Base-by-base conservation (phyloP, 2,888 invertebrate species). In the Drosophila pseudotakahashii region DNA sequence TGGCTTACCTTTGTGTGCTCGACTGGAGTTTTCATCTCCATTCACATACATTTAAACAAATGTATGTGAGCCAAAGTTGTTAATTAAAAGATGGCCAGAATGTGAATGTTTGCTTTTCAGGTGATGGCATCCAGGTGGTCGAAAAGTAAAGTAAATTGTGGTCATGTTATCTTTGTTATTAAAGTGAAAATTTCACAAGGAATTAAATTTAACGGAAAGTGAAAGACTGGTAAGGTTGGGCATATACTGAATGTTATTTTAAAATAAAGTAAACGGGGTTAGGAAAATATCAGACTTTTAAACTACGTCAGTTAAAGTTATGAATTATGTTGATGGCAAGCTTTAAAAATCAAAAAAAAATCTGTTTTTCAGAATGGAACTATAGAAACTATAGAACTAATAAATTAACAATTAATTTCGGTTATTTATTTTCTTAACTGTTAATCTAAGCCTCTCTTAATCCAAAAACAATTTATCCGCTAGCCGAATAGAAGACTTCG, bases 61-160 rank as follows among this genome's bases (percentile, higher is more conserved):
- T 7, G 13, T 13, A 45, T 37, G 52, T 57, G 26, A 39, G 36
- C 41, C 63, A 66, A 76, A 86, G 64, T 76, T 83, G 70, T 86
- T 81, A 80, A 86, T 81, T 83, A 81, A 86, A 68, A 75, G 61
- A 61, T 73, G 78, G 26, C 78, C 58, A 59, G 58, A 59, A 73
- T 69, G 53, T 45, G 45, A 67, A 62, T 78, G 66, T 64, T 64
- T 62, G 48, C 45, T 34, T 34, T 47, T 47, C 47, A 30, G 37
- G 37, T 55, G 44, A 36, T 19, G 51, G 34, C 34, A 30, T 11
- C 26, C 3, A 32, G 47, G 5, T 30, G 50, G n/a, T n/a, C 51
- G 4, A 4, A 14, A 32, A 37, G 16, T 11, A 19, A 41, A 11
- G 39, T 47, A 59, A 69, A 19, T 47, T 59, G 54, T 47, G 51